Percentiles rank a stretch among this genome's conserved stretches.
Evolutionary conservation across 2,113 vertebrate species (phyloP).

Genomic region (Psophia crepitans): DNA sequence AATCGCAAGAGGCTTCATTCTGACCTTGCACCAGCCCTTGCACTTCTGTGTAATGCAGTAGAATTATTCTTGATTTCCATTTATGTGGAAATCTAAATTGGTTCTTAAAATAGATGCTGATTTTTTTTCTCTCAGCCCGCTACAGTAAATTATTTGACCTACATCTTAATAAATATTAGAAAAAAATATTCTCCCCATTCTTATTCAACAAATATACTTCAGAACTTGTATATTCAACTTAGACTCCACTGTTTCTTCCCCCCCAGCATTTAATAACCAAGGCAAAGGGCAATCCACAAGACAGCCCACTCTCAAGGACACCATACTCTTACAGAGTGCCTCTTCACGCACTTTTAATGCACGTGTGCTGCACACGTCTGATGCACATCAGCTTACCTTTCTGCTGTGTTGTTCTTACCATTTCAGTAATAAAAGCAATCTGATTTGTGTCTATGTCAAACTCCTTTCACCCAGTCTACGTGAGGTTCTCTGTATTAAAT

Average conservation of each 20-base stretch:
- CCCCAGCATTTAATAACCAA: not conserved
- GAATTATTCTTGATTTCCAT: conserved; percentile 62
- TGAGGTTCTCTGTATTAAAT: not conserved
- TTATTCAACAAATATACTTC: not conserved
- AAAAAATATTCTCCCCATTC: not conserved
- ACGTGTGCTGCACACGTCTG: not conserved
- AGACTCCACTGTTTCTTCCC: not conserved
- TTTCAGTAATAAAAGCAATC: not conserved
- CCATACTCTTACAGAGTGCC: not conserved
- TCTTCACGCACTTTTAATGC: not conserved
- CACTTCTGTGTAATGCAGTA: conserved; percentile 42
- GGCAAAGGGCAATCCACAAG: not conserved
- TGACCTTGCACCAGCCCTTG: conserved; percentile 57
- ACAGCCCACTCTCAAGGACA: not conserved
- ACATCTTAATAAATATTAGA: conserved; percentile 49
- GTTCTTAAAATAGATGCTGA: conserved; percentile 53
- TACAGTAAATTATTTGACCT: conserved; percentile 64
- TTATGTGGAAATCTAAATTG: conserved; percentile 63
- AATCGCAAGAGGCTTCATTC: conserved; percentile 51
- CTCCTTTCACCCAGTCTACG: not conserved
- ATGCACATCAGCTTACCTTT: not conserved
- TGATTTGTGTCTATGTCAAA: not conserved
- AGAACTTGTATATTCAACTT: not conserved
- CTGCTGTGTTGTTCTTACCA: not conserved
- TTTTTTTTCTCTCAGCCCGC: conserved; percentile 10